Percentiles rank a stretch among this genome's conserved stretches.
These are phyloP conservation scores for Pterocles gutturalis DNA, from an alignment of 2,113 vertebrate genomes.

Conservation along the genomic window DNA sequence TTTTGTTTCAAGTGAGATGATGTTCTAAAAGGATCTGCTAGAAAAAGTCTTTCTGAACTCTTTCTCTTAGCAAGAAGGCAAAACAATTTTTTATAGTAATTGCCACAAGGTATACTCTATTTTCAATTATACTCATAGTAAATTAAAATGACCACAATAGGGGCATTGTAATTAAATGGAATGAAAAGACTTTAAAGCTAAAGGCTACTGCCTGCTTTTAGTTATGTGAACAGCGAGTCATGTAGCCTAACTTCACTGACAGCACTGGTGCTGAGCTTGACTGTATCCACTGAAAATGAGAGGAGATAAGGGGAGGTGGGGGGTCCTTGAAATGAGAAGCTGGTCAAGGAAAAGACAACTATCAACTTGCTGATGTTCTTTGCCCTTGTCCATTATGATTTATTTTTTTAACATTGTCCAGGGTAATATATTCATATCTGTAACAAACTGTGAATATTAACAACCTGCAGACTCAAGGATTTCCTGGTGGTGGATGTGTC, in stretches of 20 bases:
- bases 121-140: neutral
- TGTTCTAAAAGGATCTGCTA: neutral
- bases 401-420: neutral
- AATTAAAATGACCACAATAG: neutral
- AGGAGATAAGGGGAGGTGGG: accelerated
- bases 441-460: neutral
- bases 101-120: neutral
- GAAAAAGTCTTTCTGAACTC: neutral
- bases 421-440: neutral
- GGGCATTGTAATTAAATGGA: neutral
- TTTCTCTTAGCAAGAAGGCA: neutral
- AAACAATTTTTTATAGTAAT: neutral
- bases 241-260: neutral
- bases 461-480: neutral
- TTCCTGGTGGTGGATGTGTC: neutral
- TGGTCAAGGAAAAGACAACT: neutral
- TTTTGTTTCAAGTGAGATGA: neutral
- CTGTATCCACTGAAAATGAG: neutral
- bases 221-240: neutral
- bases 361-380: neutral
- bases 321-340: neutral
- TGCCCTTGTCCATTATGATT: neutral
- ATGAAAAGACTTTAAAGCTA: neutral
- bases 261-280: neutral
- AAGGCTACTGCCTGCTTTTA: neutral